Evolutionary conservation across 2,113 vertebrate genomes (phyloP), one percentile per base, ranked within the genome.

Genomic region (Xiphorhynchus elegans): DNA sequence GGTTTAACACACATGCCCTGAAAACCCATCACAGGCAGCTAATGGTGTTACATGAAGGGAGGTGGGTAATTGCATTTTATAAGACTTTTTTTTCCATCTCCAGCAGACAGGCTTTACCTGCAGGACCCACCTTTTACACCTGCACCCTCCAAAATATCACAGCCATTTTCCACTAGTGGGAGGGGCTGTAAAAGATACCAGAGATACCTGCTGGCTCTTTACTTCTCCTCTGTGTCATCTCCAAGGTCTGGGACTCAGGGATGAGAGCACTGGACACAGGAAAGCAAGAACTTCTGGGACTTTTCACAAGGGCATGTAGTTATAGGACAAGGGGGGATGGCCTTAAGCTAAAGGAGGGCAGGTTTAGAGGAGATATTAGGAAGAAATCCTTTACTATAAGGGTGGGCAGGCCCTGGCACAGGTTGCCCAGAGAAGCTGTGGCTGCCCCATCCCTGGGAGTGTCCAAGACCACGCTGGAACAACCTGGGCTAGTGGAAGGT

Each of bases 81-180:
- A 56, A 40, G 50, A 8, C 7, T 59, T 56, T 82, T 69, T 59
- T 33, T 73, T 52, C 76, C 17, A 53, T 10, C 63, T 49, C 6
- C 42, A 25, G 46, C 5, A n/a, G 47, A 35, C 11, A 64, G 26
- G n/a, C 31, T 68, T 60, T 14, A 52, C 23, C 72, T 84, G 84
- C 29, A 75, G 70, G 56, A 78, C 37, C 25, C 64, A 67, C 9
- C 12, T 53, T 31, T 62, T 23, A 35, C 13, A 67, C n/a, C 69
- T 23, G 42, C 17, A 42, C 46, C 31, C 33, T 21, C 4, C 7
- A 6, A 66, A 59, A 28, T 3, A 29, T 10, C 53, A 2, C 2
- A 4, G 0, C 1, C 10, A 8, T 49, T 40, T 29, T 49, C 37
- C 60, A 37, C 0, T 2, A 37, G 5, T 15, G 12, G 2, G 5